phyloP scores from a whole-genome alignment of 2,888 invertebrate species.

The Pelosia muscerda region DNA sequence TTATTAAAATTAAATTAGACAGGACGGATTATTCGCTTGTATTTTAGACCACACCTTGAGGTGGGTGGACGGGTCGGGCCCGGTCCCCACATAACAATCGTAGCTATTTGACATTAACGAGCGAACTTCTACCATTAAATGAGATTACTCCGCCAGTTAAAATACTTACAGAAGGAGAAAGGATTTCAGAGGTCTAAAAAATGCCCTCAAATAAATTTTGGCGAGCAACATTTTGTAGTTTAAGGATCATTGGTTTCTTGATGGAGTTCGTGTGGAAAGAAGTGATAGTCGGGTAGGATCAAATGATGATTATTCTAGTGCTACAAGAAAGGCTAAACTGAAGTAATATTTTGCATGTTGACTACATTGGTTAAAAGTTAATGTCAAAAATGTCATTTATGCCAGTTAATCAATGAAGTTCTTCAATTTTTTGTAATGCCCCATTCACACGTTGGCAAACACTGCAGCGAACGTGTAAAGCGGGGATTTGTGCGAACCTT shows the following conservation, averaged over 20 bases:
- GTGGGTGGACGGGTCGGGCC: slow-evolving; percentile 37
- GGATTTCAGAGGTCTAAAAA: slow-evolving; percentile 52
- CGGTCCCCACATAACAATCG: slow-evolving; percentile 70
- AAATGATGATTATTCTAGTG: not conserved
- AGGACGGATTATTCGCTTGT: not conserved
- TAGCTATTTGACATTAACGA: slow-evolving; percentile 76
- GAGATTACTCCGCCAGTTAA: slow-evolving; percentile 70
- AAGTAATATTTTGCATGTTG: too few relatives aligned
- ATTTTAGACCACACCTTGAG: slow-evolving; percentile 15
- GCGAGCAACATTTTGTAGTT: slow-evolving; percentile 32
- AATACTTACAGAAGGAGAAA: slow-evolving; percentile 57
- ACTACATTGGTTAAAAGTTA: too few relatives aligned
- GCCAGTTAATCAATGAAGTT: too few relatives aligned
- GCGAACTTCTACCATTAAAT: slow-evolving; percentile 72
- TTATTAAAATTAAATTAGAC: too few relatives aligned
- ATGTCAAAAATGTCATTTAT: too few relatives aligned
- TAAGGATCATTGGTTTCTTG: slow-evolving; percentile 18
- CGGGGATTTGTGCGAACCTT: too few relatives aligned
- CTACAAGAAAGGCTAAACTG: too few relatives aligned
- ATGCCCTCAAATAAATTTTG: slow-evolving; percentile 36
- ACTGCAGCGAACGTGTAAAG: too few relatives aligned
- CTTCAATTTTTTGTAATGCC: too few relatives aligned
- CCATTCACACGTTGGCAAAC: too few relatives aligned
- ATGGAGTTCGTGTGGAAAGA: slow-evolving; percentile 1
- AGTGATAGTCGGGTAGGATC: not conserved